Evolutionary conservation across 2,797 vertebrate genomes (phyloP), one percentile per base, ranked within the genome.

Genomic region (Sorex maritimensis): DNA sequence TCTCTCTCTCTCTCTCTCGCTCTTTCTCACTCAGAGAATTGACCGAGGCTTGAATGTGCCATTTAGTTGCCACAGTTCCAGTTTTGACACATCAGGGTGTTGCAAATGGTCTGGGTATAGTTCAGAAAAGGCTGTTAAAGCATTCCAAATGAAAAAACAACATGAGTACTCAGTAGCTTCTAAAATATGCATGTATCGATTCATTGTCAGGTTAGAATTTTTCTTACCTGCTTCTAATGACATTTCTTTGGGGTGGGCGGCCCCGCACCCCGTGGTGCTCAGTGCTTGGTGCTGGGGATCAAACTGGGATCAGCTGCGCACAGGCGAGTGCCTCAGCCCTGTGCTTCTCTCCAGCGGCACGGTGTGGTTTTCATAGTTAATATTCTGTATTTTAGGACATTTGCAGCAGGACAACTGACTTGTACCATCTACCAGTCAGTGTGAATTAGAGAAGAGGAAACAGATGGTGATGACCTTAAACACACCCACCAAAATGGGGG

Each of bases 381-480:
- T 12, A 74, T 89, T 92, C 49, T 74, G 71, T 87, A 71, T 52
- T 58, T 92, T 79, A 78, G 65, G 77, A 65, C 41, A 49, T 17
- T 26, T 30, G 52, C 19, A 75, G 44, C 55, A 79, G n/a, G 68
- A 80, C 34, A 72, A 1, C 69, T 71, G 55, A 1, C 26, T 0
- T 77, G 75, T 21, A 80, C 30, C 41, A 44, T 90, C 44, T 58
- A 80, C 28, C 34, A 34, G 23, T 46, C 61, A 72, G 61, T 58
- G 10, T 75, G 23, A 8, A 82, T 6, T 8, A n/a, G 44, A 15
- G 14, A 41, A 49, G 17, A 15, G 17, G 24, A 23, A 38, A 9
- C 73, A 77, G 19, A 23, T 67, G 63, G 81, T 58, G 55, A 86
- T 44, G 41, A 30, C n/a, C 30, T 80, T 84, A 65, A 72, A 87